phyloP scores from a whole-genome alignment of 2,113 vertebrate species.

The Triplophysa tibetana region DNA sequence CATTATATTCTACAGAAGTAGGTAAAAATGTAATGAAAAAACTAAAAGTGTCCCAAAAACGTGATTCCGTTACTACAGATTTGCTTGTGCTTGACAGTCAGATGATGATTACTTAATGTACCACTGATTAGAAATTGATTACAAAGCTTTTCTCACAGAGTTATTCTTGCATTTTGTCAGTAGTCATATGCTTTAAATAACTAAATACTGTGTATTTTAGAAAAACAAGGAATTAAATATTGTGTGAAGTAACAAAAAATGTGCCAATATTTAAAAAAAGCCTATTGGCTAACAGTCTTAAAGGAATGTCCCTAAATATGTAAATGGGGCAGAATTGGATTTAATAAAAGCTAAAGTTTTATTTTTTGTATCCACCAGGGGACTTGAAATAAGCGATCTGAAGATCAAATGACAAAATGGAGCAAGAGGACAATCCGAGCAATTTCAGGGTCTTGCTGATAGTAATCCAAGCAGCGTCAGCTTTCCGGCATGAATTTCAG shows the following conservation, averaged over 20 bases:
- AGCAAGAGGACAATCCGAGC: slow-evolving; percentile 7
- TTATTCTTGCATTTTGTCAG: neutral
- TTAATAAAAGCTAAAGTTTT: slow-evolving; percentile 41
- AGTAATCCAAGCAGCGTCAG: slow-evolving; percentile 44
- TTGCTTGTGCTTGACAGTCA: no score
- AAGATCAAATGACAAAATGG: slow-evolving; percentile 52
- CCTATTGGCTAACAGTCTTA: neutral
- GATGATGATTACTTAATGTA: neutral
- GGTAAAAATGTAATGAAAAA: no score
- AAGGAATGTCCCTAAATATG: neutral
- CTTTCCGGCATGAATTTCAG: slow-evolving; percentile 40
- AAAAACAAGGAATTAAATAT: no score
- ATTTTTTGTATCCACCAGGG: slow-evolving; percentile 50
- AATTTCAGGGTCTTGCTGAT: slow-evolving; percentile 47
- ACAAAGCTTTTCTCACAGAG: neutral
- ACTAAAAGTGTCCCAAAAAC: no score
- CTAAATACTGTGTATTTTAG: neutral
- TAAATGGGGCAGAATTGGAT: slow-evolving; percentile 31
- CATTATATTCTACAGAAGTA: no score
- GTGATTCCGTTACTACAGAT: no score
- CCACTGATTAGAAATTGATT: neutral
- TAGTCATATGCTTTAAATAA: neutral
- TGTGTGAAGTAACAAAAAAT: no score
- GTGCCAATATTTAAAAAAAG: neutral
- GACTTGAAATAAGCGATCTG: slow-evolving; percentile 50